Percentiles rank a stretch among this genome's conserved stretches.
Conservation (phyloP, 2,113 vertebrate species). For the Melanotaenia duboulayi region DNA sequence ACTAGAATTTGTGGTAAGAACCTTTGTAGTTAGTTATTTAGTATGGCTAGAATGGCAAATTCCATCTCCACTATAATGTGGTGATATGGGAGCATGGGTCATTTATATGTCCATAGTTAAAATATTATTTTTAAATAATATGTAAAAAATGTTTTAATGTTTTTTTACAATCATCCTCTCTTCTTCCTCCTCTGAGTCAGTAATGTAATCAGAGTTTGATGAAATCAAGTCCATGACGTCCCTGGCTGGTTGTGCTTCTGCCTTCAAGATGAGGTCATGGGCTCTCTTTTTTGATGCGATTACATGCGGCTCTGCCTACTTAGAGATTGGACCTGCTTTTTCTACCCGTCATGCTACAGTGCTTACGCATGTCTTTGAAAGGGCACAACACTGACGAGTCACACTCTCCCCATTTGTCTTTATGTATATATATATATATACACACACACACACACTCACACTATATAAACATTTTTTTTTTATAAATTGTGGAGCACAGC, state of each 20-base stretch:
- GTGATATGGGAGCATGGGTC: neutral
- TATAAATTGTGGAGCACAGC: slow-evolving; percentile 12
- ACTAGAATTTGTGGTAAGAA: slow-evolving; percentile 1
- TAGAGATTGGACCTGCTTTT: slow-evolving; percentile 78
- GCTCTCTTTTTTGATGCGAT: slow-evolving; percentile 81
- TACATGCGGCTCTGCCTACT: slow-evolving; percentile 78
- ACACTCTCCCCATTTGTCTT: slow-evolving; percentile 43
- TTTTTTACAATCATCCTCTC: slow-evolving; percentile 11
- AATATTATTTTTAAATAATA: neutral
- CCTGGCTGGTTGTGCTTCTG: slow-evolving; percentile 54
- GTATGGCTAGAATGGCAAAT: too few species aligned
- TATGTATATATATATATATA: slow-evolving; percentile 27
- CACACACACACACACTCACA: neutral
- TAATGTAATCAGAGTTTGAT: slow-evolving; percentile 79
- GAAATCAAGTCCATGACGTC: slow-evolving; percentile 78
- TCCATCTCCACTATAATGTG: neutral
- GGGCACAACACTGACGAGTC: slow-evolving; percentile 46
- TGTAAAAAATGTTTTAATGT: neutral
- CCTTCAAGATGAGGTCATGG: slow-evolving; percentile 79
- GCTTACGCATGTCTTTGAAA: slow-evolving; percentile 56
- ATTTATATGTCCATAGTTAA: neutral
- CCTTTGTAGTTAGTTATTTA: too few species aligned
- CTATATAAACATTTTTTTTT: slow-evolving; percentile 26
- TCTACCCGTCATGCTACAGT: slow-evolving; percentile 42
- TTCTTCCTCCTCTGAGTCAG: slow-evolving; percentile 43